phyloP scores from a whole-genome alignment of 1,140 invertebrate species.

The Drosophila simulans region DNA sequence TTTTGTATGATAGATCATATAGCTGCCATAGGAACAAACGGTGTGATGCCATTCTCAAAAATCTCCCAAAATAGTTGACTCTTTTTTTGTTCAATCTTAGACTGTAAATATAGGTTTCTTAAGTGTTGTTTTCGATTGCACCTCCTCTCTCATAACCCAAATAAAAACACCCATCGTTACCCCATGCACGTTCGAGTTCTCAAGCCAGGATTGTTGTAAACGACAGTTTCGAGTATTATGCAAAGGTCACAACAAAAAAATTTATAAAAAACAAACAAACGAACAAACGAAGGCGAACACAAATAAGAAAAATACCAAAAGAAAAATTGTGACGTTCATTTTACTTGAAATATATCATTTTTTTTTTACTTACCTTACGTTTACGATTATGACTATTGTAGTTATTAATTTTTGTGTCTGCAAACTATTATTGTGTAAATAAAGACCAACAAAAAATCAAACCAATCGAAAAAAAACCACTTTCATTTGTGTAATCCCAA shows the following conservation, averaged over 20 bases:
- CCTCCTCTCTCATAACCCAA: background rate
- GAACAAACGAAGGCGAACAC: background rate
- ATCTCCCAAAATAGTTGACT: conserved; percentile 21
- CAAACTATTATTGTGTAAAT: conserved; percentile 55
- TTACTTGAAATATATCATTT: conserved; percentile 32
- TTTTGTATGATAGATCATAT: conserved; percentile 17
- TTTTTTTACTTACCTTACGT: conserved; percentile 44
- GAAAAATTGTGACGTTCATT: conserved; percentile 21
- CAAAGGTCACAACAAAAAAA: conserved; percentile 23
- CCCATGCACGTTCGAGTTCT: conserved; percentile 35
- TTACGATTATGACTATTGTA: conserved; percentile 49
- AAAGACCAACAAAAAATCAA: conserved; percentile 32
- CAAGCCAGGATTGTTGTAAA: conserved; percentile 40
- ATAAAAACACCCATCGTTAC: too few relatives aligned
- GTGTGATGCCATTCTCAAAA: conserved; percentile 21
- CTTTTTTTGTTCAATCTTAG: conserved; percentile 9
- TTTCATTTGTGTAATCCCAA: background rate
- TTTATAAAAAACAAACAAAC: background rate
- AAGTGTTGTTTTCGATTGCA: conserved; percentile 4
- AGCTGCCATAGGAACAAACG: conserved; percentile 38
- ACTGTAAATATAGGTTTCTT: conserved; percentile 14
- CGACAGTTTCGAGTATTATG: conserved; percentile 34
- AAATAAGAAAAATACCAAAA: conserved; percentile 20
- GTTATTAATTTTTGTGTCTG: conserved; percentile 51
- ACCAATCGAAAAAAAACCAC: background rate